Evolutionary conservation across 2,888 invertebrate genomes (phyloP).

Genomic region (Chironomus riparius): DNA sequence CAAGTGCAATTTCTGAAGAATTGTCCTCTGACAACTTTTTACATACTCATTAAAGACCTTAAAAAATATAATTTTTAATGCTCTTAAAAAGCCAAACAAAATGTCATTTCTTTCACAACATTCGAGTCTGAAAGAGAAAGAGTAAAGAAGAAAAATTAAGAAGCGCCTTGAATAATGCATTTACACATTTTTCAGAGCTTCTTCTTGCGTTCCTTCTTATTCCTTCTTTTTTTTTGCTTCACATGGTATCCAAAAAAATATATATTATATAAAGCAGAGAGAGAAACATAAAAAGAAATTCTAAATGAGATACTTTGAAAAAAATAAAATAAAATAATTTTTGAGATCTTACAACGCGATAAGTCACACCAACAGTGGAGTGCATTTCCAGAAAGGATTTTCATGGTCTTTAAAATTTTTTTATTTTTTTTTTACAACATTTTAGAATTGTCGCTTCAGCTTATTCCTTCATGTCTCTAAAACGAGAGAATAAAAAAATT

Average conservation of each 20-base stretch:
- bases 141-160: not conserved
- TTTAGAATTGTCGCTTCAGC: slow-evolving; percentile 14
- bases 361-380: not conserved
- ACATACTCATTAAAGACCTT: too few relatives aligned
- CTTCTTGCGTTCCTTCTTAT: too few relatives aligned
- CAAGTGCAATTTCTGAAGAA: too few relatives aligned
- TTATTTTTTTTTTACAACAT: slow-evolving; percentile 21
- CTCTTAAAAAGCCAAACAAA: too few relatives aligned
- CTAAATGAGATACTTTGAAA: not conserved
- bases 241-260: not conserved
- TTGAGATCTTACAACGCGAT: slow-evolving; percentile 23
- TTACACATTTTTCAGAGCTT: not conserved
- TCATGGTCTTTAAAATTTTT: slow-evolving; percentile 15
- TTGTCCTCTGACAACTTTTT: too few relatives aligned
- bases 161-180: slow-evolving; percentile 15
- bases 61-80: too few relatives aligned
- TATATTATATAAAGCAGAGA: not conserved
- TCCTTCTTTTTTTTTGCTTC: not conserved
- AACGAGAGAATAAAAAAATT: not conserved
- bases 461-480: not conserved
- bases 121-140: too few relatives aligned
- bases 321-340: slow-evolving; percentile 7
- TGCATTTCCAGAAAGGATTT: slow-evolving; percentile 22
- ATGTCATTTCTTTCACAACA: too few relatives aligned
- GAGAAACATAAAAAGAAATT: slow-evolving; percentile 1